Percentiles rank a stretch among this genome's conserved stretches.
phyloP scores from a whole-genome alignment of 2,797 vertebrate genomes.

The Ceryle rudis region DNA sequence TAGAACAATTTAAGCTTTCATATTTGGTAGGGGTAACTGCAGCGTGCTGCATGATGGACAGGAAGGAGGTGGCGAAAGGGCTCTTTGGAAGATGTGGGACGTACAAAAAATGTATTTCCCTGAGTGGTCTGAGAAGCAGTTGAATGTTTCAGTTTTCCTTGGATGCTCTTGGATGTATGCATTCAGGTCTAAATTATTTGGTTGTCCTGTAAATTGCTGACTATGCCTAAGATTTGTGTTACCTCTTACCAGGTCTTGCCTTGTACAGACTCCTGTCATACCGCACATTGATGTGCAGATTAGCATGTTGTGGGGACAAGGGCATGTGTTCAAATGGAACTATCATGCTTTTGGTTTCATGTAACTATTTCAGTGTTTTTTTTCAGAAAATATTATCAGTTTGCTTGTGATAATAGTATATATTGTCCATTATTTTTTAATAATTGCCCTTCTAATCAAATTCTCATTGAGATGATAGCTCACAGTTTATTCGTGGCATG shows the following conservation, averaged over 20 bases:
- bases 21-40: neutral
- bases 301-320: neutral
- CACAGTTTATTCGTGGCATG: neutral
- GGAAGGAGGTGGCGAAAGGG: neutral
- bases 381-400: neutral
- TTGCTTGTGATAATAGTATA: neutral
- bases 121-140: neutral
- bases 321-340: neutral
- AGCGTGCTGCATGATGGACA: neutral
- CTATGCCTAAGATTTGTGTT: neutral
- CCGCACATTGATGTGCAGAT: neutral
- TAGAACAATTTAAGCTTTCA: neutral
- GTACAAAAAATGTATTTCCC: neutral
- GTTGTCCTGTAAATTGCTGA: neutral
- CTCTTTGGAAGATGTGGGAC: neutral
- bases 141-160: neutral
- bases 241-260: neutral
- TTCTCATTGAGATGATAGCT: neutral
- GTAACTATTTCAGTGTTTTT: neutral
- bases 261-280: neutral
- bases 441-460: neutral
- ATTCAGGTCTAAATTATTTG: neutral
- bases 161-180: neutral
- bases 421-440: neutral
- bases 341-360: neutral